Evolutionary conservation across 2,888 invertebrate species (phyloP).

Genomic region (Pristionchus entomophagus): DNA sequence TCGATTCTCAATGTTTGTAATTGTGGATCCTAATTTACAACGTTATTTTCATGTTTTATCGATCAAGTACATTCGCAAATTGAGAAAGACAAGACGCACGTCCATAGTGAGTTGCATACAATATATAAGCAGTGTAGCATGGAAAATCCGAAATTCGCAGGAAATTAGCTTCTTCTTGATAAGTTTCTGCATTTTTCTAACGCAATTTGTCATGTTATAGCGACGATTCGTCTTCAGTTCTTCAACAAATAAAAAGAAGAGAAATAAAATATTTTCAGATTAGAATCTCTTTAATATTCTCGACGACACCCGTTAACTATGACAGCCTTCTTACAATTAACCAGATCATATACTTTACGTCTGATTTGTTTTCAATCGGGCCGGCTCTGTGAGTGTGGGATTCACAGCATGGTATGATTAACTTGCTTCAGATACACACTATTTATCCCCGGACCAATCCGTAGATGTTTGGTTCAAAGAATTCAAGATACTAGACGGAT

Average conservation of each 20-base stretch:
- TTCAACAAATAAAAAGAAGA: not conserved
- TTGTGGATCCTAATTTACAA: not conserved
- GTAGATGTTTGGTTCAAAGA: not conserved
- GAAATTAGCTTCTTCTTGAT: too few species aligned
- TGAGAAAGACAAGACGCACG: not conserved
- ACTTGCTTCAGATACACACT: not conserved
- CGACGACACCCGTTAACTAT: not conserved
- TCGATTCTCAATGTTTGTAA: not conserved
- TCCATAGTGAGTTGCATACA: not conserved
- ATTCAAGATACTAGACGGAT: not conserved
- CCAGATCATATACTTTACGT: not conserved
- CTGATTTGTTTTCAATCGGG: too few species aligned
- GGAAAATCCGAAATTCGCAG: not conserved
- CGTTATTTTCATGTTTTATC: not conserved
- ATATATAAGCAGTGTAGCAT: not conserved
- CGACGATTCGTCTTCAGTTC: not conserved
- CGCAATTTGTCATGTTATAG: not conserved
- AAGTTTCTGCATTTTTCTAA: not conserved
- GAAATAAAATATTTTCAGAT: not conserved
- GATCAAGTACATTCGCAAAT: not conserved
- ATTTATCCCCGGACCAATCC: not conserved
- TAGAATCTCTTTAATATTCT: not conserved
- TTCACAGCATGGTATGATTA: not conserved
- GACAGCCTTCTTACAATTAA: not conserved
- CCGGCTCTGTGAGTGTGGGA: not conserved